Evolutionary conservation across 2,888 invertebrate species (phyloP), one percentile per base, ranked within the genome.

Genomic region (Cheilosia vernalis): DNA sequence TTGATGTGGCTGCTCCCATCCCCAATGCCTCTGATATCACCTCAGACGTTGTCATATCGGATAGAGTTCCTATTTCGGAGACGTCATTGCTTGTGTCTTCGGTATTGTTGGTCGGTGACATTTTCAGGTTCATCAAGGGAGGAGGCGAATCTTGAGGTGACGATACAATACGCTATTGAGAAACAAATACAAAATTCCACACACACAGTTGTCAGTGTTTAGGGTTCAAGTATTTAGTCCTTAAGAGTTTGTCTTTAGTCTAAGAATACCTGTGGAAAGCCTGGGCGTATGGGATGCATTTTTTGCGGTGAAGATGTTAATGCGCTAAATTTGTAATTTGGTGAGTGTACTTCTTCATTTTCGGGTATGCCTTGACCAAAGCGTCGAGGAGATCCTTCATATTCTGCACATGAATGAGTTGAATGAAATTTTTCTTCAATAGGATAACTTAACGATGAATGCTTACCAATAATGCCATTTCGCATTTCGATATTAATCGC

Each of bases 381-480:
- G 89, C 97, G 94, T 88, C 97, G 93, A 42, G 97, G 97, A 66
- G 97, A 97, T 53, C 97, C 97, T 88, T 97, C 97, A 90, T 97
- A 98, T 91, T 97, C 97, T 76, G 96, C 96, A 53, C 10, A 47
- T 21, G 10, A 10, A 17, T 15, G 17, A 47, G 5, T 33, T 40
- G 2, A 37, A 49, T 60, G 33, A 30, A 51, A n/a, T 17, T 4
- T 60, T n/a, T 47, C 9, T 70, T 61, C 42, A 30, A 60, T 7
- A n/a, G 44, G n/a, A 44, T 40, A 5, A 19, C 19, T 1, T 30
- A 9, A 9, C 15, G 10, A 27, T n/a, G 7, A 42, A 17, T 13
- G 21, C 83, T 81, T 63, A 88, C 88, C 88, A 70, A 88, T 88
- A 61, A 88, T 88, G 56, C 88, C 88, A 69, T 88, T 88, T 44